Evolutionary conservation across 1,140 invertebrate genomes (phyloP).

Genomic region (Theocolax elegans): DNA sequence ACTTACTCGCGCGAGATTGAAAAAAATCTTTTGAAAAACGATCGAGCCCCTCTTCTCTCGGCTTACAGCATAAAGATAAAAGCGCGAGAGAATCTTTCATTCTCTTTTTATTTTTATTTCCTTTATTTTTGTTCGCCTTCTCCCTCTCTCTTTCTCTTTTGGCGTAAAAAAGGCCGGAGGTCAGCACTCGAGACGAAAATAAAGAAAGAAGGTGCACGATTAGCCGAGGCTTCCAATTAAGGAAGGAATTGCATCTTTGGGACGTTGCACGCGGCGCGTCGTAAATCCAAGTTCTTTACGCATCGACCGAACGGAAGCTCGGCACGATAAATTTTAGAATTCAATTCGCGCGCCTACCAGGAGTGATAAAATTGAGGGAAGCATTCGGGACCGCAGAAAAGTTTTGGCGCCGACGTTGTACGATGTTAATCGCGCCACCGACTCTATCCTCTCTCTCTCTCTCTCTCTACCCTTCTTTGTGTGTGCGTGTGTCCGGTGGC

Average conservation of each 20-base stretch:
- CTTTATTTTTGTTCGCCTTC: no score
- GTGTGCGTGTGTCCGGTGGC: constrained; percentile 1
- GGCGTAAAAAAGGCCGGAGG: constrained; percentile 23
- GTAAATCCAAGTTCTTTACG: constrained; percentile 64
- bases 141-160: no score
- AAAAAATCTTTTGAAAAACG: constrained; percentile 18
- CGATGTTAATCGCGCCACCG: no score
- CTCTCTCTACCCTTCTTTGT: background rate
- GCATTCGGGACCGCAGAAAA: no score
- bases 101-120: no score
- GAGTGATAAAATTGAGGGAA: background rate
- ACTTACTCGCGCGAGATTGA: constrained; percentile 18
- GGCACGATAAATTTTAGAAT: constrained; percentile 66
- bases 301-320: constrained; percentile 64
- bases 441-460: background rate
- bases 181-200: background rate
- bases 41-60: background rate
- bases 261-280: constrained; percentile 45
- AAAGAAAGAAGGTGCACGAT: constrained; percentile 41
- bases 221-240: constrained; percentile 62
- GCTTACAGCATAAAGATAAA: constrained; percentile 5
- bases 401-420: constrained; percentile 36
- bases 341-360: constrained; percentile 57
- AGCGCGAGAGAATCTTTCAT: no score
- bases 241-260: constrained; percentile 30